These are phyloP conservation scores for Papilio gigon DNA, from an alignment of 2,888 invertebrate species.

Conservation along the genomic window DNA sequence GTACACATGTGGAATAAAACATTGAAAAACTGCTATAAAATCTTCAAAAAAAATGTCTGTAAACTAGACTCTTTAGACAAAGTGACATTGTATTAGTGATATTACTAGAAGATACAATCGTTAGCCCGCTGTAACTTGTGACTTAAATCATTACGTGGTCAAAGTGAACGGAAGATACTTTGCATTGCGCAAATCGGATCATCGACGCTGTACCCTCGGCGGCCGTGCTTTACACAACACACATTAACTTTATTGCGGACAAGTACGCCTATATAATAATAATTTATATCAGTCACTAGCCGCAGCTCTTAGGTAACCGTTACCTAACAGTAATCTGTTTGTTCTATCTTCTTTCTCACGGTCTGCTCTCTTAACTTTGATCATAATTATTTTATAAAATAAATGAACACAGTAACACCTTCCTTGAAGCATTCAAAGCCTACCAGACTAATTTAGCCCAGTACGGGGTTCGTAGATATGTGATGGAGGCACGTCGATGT, in stretches of 20 bases:
- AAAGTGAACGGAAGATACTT: slow-evolving; percentile 67
- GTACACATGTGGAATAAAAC: too few species aligned
- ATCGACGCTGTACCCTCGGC: slow-evolving; percentile 39
- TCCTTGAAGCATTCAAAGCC: neutral
- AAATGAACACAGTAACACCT: neutral
- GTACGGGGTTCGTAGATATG: too few species aligned
- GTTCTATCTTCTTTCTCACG: slow-evolving; percentile 19
- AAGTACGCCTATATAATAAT: slow-evolving; percentile 19
- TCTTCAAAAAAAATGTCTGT: too few species aligned
- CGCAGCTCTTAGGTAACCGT: slow-evolving; percentile 15
- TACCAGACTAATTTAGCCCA: too few species aligned
- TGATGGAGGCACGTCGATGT: too few species aligned
- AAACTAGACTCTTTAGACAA: too few species aligned
- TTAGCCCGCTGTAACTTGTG: slow-evolving; percentile 22
- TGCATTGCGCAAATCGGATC: slow-evolving; percentile 60
- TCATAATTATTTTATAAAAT: slow-evolving; percentile 12
- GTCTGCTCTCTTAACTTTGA: slow-evolving; percentile 2
- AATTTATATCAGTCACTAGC: slow-evolving; percentile 29
- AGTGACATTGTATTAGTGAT: too few species aligned
- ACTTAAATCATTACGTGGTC: slow-evolving; percentile 51
- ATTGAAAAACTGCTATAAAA: too few species aligned
- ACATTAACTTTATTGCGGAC: slow-evolving; percentile 28
- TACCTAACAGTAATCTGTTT: slow-evolving; percentile 18
- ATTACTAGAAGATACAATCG: too few species aligned
- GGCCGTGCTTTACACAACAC: slow-evolving; percentile 32